Base-by-base conservation (phyloP, 2,888 invertebrate genomes). In the Caenorhabditis doughertyi region DNA sequence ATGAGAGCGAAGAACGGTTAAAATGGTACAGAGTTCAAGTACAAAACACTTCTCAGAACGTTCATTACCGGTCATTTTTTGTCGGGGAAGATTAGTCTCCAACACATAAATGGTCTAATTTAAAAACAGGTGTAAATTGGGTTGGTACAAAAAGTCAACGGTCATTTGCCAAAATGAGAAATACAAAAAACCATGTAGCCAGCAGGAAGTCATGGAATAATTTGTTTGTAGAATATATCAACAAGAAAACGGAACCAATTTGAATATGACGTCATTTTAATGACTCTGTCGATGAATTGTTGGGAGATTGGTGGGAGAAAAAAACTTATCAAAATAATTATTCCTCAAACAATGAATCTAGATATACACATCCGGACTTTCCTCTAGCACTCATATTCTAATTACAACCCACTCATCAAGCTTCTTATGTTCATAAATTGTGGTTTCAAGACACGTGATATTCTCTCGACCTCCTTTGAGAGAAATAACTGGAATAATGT, bases 41-140 rank as follows among this genome's bases (percentile, higher is more conserved):
- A 64, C 64, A 64, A 64, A 64, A 64, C 64, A 64, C 64, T 64
- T 27, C n/a, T 27, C 23, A 25, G 21, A 39, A 60, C 42, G 64
- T 42, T 49, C 64, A 47, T 16, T 62, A 27, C 47, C 8, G 62
- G 44, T 62, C 62, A 62, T 51, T 35, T 60, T 42, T 39, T 55
- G 55, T n/a, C 23, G 16, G 35, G 35, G 47, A 16, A n/a, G 29
- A 27, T 44, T 47, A 29, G 47, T 47, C 32, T 47, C 25, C 29
- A 21, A n/a, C 13, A 47, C 27, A 25, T n/a, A 39, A 47, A 47
- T 62, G 23, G 44, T 23, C 42, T 62, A 60, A 60, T 60, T 60
- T 60, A 18, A 25, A 60, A 16, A 16, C 1, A 23, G 58, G 60
- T 62, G 60, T 44, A 25, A 62, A 47, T 47, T n/a, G 13, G 44